Evolutionary conservation across 2,113 vertebrate species (phyloP), one percentile per base, ranked within the genome.

Genomic region (Lophotis ruficrista): DNA sequence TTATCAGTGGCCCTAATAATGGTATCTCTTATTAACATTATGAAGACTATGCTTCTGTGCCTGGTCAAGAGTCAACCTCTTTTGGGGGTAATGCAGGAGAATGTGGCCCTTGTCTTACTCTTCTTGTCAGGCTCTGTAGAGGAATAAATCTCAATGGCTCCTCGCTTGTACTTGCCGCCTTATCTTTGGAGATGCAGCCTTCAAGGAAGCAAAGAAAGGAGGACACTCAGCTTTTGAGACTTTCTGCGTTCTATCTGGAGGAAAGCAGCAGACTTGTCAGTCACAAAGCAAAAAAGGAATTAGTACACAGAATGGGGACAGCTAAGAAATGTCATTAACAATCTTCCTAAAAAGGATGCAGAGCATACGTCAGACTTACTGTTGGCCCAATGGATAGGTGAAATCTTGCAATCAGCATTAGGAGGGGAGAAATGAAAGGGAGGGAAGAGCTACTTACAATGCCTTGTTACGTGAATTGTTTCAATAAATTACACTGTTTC

Each of bases 401-500:
- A 83, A 83, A 83, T 51, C 21, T 61, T 70, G 15, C 28, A 53
- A 79, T 69, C 66, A 66, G 7, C 20, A 45, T 33, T 53, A 54
- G 65, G 16, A 50, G 8, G 4, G 10, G 37, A 77, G 30, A 83
- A 87, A 93, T 28, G 0, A 70, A 89, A 94, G 6, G 18, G 31
- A 75, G 58, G 48, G 37, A 57, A 83, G 9, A 57, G 12, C 20
- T 90, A 33, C 31, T 77, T 80, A 62, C 10, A 83, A 14, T 48
- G 30, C 10, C 23, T 85, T 79, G 41, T 89, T 92, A 90, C 51
- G 23, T 57, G 5, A 35, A 89, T 75, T 93, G 47, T 95, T 95
- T 94, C 72, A 60, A 68, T 75, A 71, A 90, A 92, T 78, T 62
- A 48, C 24, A 35, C 31, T 94, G 47, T 73, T 93, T 95, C 75